Percentiles rank a stretch among this genome's conserved stretches.
phyloP scores from a whole-genome alignment of 2,888 invertebrate species.

The Amphipoea oculea region DNA sequence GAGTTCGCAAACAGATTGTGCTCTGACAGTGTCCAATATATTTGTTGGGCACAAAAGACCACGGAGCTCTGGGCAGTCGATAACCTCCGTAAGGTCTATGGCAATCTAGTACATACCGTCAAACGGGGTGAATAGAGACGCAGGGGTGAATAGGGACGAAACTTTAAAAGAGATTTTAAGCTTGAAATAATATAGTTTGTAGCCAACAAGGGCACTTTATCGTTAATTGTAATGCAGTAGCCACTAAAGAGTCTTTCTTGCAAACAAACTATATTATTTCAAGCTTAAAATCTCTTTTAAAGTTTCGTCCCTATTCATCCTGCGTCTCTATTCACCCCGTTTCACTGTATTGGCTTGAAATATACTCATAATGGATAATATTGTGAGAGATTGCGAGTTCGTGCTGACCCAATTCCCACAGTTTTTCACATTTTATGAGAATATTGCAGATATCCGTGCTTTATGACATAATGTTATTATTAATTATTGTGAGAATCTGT shows the following conservation, averaged over 20 bases:
- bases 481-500: constrained; percentile 51
- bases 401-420: constrained; percentile 50
- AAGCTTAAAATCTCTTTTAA: no score
- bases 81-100: not conserved
- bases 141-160: no score
- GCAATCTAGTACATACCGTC: not conserved
- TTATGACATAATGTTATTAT: constrained; percentile 42
- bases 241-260: no score
- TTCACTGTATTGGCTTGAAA: constrained; percentile 2
- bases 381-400: constrained; percentile 24
- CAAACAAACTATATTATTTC: no score
- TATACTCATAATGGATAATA: constrained; percentile 8
- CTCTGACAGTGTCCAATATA: not conserved
- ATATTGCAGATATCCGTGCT: constrained; percentile 39
- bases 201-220: no score
- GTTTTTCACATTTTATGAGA: constrained; percentile 34
- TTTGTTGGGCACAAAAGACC: not conserved
- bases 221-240: no score
- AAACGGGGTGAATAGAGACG: no score
- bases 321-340: no score
- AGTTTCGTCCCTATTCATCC: no score
- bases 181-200: no score
- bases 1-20: not conserved
- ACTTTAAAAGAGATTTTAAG: no score
- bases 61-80: not conserved